These are phyloP conservation scores for Tupiocoris notatus DNA, from an alignment of 2,888 invertebrate genomes.

Conservation along the genomic window DNA sequence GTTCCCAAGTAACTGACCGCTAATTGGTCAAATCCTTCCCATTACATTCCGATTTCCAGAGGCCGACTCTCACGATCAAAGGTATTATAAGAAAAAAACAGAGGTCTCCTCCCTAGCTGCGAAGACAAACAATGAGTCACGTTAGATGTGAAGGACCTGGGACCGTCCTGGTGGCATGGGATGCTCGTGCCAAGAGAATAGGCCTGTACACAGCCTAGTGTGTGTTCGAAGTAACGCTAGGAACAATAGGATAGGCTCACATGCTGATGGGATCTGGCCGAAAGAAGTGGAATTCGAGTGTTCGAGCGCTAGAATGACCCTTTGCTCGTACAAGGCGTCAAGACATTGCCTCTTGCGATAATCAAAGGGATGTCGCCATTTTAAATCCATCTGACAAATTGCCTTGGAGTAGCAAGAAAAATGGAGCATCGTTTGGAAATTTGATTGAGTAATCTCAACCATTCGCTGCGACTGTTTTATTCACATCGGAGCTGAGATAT, in stretches of 20 bases:
- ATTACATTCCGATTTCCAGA: background rate
- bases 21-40: background rate
- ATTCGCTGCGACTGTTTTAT: too few relatives aligned
- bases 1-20: background rate
- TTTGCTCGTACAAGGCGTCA: too few relatives aligned
- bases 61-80: background rate
- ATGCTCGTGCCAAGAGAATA: background rate
- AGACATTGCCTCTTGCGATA: too few relatives aligned
- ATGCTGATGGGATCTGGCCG: slow-evolving; percentile 22
- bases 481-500: too few relatives aligned
- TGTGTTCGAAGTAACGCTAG: background rate
- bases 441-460: too few relatives aligned
- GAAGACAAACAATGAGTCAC: slow-evolving; percentile 27
- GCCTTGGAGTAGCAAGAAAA: too few relatives aligned
- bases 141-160: slow-evolving; percentile 26
- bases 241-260: slow-evolving; percentile 3
- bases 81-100: background rate
- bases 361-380: too few relatives aligned
- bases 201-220: background rate
- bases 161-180: background rate
- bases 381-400: too few relatives aligned
- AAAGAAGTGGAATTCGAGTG: background rate
- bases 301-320: too few relatives aligned
- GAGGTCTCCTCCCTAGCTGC: background rate
- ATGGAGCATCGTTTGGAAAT: too few relatives aligned